Evolutionary conservation across 2,888 invertebrate genomes (phyloP).

Genomic region (Cynaeus angustus): DNA sequence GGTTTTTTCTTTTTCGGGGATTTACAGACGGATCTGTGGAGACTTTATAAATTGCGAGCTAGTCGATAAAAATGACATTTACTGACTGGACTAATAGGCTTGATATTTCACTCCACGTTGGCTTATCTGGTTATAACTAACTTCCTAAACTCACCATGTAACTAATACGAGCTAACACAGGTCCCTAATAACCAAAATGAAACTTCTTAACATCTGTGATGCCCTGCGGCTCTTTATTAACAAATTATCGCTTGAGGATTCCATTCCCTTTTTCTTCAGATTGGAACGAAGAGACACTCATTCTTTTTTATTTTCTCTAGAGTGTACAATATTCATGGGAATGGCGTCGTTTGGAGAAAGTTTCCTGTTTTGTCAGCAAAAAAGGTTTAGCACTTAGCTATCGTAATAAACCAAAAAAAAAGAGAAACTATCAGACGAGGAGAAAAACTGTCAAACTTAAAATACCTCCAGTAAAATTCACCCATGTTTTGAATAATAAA

Average conservation of each 20-base stretch:
- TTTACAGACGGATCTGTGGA: not conserved
- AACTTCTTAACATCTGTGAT: conserved; percentile 12
- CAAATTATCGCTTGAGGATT: conserved; percentile 7
- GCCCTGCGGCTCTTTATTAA: not conserved
- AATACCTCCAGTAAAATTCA: conserved; percentile 5
- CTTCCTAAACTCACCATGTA: no score
- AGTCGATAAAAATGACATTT: not conserved
- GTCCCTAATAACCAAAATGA: conserved; percentile 5
- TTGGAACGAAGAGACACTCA: not conserved
- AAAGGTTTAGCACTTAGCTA: conserved; percentile 1
- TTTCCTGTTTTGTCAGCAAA: conserved; percentile 13
- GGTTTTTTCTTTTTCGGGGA: conserved; percentile 20
- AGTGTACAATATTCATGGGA: conserved; percentile 14
- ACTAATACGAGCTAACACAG: not conserved
- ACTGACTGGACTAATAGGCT: not conserved
- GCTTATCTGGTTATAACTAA: no score
- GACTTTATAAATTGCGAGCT: not conserved
- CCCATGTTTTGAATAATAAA: conserved; percentile 13
- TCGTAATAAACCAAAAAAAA: conserved; percentile 1
- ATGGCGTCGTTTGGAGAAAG: conserved; percentile 9
- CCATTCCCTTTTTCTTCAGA: not conserved
- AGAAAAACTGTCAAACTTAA: no score
- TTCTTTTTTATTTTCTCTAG: not conserved
- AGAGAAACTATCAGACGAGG: no score
- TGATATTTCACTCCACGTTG: no score